A percentile compares a stretch with the other conserved stretches of the same genome.
Evolutionary conservation across 2,888 invertebrate species (phyloP).

Genomic region (Microdon myrmicae): DNA sequence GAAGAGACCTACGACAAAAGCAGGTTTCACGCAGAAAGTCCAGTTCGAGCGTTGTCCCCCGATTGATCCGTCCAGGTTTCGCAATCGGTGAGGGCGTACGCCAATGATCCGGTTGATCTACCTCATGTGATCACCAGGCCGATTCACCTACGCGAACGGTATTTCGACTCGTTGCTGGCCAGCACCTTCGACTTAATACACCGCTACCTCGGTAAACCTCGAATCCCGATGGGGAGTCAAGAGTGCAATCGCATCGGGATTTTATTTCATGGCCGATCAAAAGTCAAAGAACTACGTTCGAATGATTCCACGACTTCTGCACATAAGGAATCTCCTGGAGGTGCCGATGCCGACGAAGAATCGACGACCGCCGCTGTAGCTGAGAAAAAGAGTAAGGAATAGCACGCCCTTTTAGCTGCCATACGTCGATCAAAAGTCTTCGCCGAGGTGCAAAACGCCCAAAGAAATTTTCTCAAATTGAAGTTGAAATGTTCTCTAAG

Average conservation of each 20-base stretch:
- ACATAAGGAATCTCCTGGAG: conserved; percentile 62
- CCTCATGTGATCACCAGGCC: no score
- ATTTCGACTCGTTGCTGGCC: no score
- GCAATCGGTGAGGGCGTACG: no score
- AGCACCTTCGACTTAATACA: no score
- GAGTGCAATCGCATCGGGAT: conserved; percentile 87
- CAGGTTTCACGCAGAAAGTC: no score
- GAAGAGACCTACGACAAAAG: no score
- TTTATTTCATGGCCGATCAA: conserved; percentile 83
- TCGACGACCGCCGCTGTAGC: conserved; percentile 66
- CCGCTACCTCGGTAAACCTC: no score
- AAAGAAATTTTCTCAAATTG: conserved; percentile 91
- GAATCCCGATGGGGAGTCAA: no score
- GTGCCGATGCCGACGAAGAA: conserved; percentile 63
- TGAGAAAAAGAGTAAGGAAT: conserved; percentile 75
- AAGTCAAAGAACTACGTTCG: conserved; percentile 73
- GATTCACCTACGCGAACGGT: no score
- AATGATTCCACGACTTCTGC: conserved; percentile 63
- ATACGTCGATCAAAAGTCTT: conserved; percentile 88
- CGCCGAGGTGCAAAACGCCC: conserved; percentile 93
- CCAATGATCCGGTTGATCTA: no score
- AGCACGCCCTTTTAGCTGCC: conserved; percentile 85
- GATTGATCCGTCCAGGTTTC: no score
- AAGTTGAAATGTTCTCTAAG: conserved; percentile 83
- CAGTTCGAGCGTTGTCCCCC: no score